phyloP scores from a whole-genome alignment of 2,113 vertebrate species.

The Cacatua alba region DNA sequence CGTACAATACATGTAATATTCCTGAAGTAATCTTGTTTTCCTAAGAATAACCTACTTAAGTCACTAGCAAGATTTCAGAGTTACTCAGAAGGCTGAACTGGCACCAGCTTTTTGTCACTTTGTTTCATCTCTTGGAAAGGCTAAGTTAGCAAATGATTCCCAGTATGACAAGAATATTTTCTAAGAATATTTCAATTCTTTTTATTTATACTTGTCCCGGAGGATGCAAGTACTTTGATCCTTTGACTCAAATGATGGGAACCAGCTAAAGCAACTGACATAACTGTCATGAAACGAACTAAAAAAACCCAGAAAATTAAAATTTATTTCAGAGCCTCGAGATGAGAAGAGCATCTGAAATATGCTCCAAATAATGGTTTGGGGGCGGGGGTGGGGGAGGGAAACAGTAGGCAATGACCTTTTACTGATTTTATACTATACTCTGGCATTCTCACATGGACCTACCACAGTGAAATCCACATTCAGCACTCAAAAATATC shows the following conservation, averaged over 20 bases:
- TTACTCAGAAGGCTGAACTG: background rate
- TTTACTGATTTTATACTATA: background rate
- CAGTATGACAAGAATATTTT: slow-evolving; percentile 43
- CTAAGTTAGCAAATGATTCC: slow-evolving; percentile 22
- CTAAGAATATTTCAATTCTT: slow-evolving; percentile 63
- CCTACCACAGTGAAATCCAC: slow-evolving; percentile 32
- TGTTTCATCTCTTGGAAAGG: slow-evolving; percentile 8
- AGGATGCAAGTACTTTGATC: slow-evolving; percentile 58
- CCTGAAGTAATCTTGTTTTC: background rate
- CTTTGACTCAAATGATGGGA: slow-evolving; percentile 51
- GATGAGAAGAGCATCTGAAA: slow-evolving; percentile 23
- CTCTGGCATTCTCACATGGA: slow-evolving; percentile 13
- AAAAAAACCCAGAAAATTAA: background rate
- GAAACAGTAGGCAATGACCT: background rate
- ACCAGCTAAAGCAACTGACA: slow-evolving; percentile 57
- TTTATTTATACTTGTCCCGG: slow-evolving; percentile 59
- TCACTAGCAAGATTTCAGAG: background rate
- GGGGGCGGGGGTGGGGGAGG: accelerated
- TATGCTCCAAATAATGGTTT: slow-evolving; percentile 17
- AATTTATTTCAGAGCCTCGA: slow-evolving; percentile 40
- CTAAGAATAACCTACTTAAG: background rate
- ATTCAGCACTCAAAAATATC: background rate
- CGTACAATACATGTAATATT: background rate
- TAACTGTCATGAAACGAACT: slow-evolving; percentile 30
- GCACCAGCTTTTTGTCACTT: slow-evolving; percentile 5